A percentile compares a stretch with the other conserved stretches of the same genome.
Conservation (phyloP, 2,113 vertebrate genomes). For the Dromas ardeola region DNA sequence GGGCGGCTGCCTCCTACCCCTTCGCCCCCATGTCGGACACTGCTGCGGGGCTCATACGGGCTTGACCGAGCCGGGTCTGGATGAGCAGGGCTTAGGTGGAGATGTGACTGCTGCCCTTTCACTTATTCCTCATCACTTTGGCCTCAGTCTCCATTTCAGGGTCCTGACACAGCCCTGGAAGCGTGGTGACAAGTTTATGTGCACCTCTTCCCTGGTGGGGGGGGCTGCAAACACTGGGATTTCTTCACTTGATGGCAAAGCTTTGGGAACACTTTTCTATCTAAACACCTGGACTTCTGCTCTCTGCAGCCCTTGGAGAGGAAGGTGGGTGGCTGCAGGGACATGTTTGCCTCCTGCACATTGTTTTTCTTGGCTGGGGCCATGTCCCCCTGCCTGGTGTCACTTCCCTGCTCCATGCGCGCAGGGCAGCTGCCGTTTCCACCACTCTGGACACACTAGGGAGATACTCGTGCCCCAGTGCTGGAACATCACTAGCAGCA, state of each 20-base stretch:
- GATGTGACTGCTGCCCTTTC: background rate
- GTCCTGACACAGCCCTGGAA: background rate
- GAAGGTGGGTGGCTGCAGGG: background rate
- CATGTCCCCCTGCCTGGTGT: background rate
- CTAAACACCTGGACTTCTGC: background rate
- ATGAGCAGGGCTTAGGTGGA: rapidly evolving
- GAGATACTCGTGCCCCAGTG: rapidly evolving
- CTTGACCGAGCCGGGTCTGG: background rate
- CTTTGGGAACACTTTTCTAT: background rate
- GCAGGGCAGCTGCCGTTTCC: background rate
- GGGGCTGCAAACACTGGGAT: background rate
- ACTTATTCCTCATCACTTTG: rapidly evolving
- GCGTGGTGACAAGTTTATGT: rapidly evolving
- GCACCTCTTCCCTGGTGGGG: rapidly evolving
- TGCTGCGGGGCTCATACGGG: rapidly evolving
- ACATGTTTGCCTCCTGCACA: background rate
- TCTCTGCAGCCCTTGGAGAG: background rate
- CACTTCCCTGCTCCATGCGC: background rate
- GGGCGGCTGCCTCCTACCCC: background rate
- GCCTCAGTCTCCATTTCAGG: rapidly evolving
- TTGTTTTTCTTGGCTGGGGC: background rate
- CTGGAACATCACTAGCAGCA: background rate
- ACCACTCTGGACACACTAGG: background rate
- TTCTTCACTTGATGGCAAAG: rapidly evolving
- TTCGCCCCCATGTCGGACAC: background rate